Evolutionary conservation across 2,888 invertebrate genomes (phyloP).

Genomic region (Melitaea athalia): DNA sequence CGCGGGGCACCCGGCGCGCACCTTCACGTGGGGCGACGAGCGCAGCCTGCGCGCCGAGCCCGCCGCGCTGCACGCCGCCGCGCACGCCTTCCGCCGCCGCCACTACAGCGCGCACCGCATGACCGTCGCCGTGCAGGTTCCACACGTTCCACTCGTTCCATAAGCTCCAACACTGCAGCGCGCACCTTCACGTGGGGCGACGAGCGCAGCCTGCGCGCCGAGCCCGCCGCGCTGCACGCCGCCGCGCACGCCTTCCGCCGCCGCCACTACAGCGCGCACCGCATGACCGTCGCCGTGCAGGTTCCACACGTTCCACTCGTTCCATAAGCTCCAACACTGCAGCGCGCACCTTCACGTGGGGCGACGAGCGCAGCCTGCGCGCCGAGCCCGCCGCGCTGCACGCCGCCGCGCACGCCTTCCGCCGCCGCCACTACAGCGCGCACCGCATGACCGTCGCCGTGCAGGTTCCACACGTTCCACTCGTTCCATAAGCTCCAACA

Average conservation of each 20-base stretch:
- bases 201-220: slow-evolving; percentile 86
- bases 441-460: slow-evolving; percentile 94
- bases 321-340: slow-evolving; percentile 27
- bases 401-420: slow-evolving; percentile 86
- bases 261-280: slow-evolving; percentile 91
- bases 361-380: slow-evolving; percentile 88
- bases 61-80: slow-evolving; percentile 84
- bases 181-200: slow-evolving; percentile 96
- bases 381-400: slow-evolving; percentile 87
- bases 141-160: slow-evolving; percentile 55
- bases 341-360: slow-evolving; percentile 88
- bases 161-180: slow-evolving; percentile 32
- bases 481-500: slow-evolving; percentile 22
- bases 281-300: slow-evolving; percentile 94
- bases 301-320: slow-evolving; percentile 55
- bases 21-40: slow-evolving; percentile 94
- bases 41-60: slow-evolving; percentile 87
- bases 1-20: slow-evolving; percentile 86
- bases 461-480: slow-evolving; percentile 77
- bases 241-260: slow-evolving; percentile 88
- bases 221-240: slow-evolving; percentile 85
- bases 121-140: slow-evolving; percentile 91
- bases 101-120: slow-evolving; percentile 95
- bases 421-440: slow-evolving; percentile 90
- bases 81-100: slow-evolving; percentile 88